These are phyloP conservation scores for Monoplex corrugatus DNA, from an alignment of 2,888 invertebrate species.

Conservation along the genomic window DNA sequence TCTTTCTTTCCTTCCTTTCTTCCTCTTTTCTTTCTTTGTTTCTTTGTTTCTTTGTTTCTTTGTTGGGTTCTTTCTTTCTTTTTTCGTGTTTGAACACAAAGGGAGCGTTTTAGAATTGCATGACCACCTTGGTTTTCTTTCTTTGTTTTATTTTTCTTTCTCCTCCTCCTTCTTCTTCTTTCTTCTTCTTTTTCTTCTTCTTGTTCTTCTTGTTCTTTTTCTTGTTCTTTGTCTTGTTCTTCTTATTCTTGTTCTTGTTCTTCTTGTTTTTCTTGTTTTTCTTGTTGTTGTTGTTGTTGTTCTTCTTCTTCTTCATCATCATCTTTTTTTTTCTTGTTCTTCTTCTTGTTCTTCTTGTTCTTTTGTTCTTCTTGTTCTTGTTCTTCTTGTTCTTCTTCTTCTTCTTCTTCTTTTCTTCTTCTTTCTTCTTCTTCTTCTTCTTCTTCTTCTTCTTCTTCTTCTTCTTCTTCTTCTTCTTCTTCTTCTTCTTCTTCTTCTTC, in stretches of 20 bases:
- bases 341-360: not conserved
- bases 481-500: not conserved
- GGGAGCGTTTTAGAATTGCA: too few relatives aligned
- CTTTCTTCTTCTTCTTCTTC: not conserved
- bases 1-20: not conserved
- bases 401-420: not conserved
- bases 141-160: too few relatives aligned
- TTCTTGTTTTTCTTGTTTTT: not conserved
- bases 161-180: not conserved
- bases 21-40: not conserved
- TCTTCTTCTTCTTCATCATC: not conserved
- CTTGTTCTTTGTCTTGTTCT: not conserved
- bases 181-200: not conserved
- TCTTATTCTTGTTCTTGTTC: not conserved
- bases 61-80: not conserved
- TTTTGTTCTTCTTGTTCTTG: not conserved
- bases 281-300: not conserved
- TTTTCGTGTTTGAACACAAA: too few relatives aligned
- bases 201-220: not conserved
- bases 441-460: not conserved
- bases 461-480: not conserved
- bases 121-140: too few relatives aligned
- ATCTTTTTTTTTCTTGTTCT: not conserved
- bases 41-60: not conserved
- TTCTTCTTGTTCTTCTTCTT: too few relatives aligned